Evolutionary conservation across 2,888 invertebrate genomes (phyloP).

Genomic region (Ophion ellenae): DNA sequence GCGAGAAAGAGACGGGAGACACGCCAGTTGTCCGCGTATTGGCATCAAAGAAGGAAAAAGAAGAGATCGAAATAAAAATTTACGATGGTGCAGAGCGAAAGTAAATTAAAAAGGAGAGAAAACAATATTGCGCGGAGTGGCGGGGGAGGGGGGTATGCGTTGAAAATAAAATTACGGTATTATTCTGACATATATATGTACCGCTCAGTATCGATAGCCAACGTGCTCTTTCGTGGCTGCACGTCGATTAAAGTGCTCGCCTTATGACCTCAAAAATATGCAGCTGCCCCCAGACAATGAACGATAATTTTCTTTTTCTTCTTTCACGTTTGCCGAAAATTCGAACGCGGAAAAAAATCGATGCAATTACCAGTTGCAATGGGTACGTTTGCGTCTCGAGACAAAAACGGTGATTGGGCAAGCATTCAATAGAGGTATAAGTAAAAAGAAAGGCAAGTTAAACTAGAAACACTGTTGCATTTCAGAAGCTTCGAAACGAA

Average conservation of each 20-base stretch:
- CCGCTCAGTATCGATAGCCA: conserved; percentile 29
- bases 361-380: conserved; percentile 13
- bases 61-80: not conserved
- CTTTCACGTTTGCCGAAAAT: not conserved
- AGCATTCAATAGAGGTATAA: not conserved
- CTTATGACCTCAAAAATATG: conserved; percentile 26
- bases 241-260: conserved; percentile 6
- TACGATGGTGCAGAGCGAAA: conserved; percentile 19
- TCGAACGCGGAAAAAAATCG: conserved; percentile 1
- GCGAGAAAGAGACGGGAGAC: not conserved
- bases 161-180: conserved; percentile 35
- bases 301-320: not conserved
- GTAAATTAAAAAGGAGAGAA: not conserved
- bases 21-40: conserved; percentile 54
- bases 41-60: not conserved
- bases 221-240: not conserved
- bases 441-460: not conserved
- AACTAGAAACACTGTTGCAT: no score
- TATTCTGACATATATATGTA: conserved; percentile 1
- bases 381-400: not conserved
- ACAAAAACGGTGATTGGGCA: not conserved
- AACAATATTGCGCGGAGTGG: not conserved
- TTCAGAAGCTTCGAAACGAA: no score
- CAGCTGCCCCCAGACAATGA: conserved; percentile 40
- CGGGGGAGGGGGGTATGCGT: not conserved